These are phyloP conservation scores for Manduca sexta DNA, from an alignment of 1,140 invertebrate species.

Conservation along the genomic window DNA sequence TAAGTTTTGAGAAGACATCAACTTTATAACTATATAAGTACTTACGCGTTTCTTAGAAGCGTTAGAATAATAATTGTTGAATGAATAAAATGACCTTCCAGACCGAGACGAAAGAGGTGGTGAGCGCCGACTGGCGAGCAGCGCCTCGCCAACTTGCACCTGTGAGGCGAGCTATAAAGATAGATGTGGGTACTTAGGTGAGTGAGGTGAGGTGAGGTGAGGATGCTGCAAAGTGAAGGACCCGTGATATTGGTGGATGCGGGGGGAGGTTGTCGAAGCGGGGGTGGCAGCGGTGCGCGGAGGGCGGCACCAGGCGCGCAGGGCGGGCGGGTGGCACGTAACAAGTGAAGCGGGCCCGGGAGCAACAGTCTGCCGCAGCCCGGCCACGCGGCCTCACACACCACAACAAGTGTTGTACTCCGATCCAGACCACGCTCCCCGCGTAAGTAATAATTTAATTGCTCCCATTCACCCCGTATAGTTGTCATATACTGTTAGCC, in stretches of 20 bases:
- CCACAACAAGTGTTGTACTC: constrained; percentile 35
- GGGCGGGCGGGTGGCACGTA: constrained; percentile 61
- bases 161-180: constrained; percentile 13
- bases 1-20: no score
- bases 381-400: constrained; percentile 62
- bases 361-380: constrained; percentile 71
- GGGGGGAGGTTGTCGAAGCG: constrained; percentile 45
- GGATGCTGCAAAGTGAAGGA: constrained; percentile 61
- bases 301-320: constrained; percentile 30
- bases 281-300: constrained; percentile 30
- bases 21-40: no score
- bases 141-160: neutral
- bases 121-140: neutral
- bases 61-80: no score
- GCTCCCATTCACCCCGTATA: constrained; percentile 7
- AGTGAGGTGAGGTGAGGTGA: constrained; percentile 26
- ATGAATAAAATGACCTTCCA: no score
- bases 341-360: constrained; percentile 69
- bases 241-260: constrained; percentile 57
- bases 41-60: no score
- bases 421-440: constrained; percentile 33
- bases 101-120: no score
- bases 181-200: constrained; percentile 23
- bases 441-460: constrained; percentile 54
- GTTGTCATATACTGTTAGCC: neutral